phyloP scores from a whole-genome alignment of 2,888 invertebrate species.

The Incurvaria masculella region DNA sequence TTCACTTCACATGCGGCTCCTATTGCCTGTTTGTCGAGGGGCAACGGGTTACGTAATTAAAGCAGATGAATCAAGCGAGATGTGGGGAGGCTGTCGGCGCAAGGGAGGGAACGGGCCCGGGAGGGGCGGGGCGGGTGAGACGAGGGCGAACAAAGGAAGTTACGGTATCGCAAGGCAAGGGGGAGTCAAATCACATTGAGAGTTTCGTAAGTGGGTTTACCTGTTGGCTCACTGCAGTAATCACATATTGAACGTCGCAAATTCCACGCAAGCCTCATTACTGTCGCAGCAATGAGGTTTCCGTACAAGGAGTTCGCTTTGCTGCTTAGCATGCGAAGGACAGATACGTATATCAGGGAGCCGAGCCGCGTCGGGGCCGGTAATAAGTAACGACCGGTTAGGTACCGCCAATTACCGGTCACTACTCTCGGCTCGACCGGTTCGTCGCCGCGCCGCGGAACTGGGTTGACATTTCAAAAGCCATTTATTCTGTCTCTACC shows the following conservation, averaged over 20 bases:
- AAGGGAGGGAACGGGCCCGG: constrained; percentile 8
- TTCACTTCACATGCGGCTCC: too few species aligned
- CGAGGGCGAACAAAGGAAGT: constrained; percentile 25
- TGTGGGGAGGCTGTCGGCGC: constrained; percentile 6
- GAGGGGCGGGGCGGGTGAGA: constrained; percentile 15
- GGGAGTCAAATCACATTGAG: background rate
- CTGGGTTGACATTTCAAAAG: constrained; percentile 29
- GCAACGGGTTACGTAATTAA: too few species aligned
- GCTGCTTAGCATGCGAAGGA: too few species aligned
- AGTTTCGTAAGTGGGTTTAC: background rate
- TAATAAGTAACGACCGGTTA: background rate
- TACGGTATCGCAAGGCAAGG: constrained; percentile 23
- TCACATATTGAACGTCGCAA: background rate
- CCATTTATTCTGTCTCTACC: constrained; percentile 8
- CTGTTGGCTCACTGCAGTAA: background rate
- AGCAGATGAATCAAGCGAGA: constrained; percentile 1
- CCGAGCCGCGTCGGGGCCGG: background rate
- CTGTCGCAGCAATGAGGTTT: too few species aligned
- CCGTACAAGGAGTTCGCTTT: too few species aligned
- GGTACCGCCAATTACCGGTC: background rate
- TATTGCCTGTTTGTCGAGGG: too few species aligned
- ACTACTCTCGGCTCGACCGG: constrained; percentile 8
- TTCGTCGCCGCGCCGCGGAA: constrained; percentile 19
- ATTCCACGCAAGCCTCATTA: background rate
- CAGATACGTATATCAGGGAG: too few species aligned